Conservation (phyloP, 2,888 invertebrate genomes). For the Drosophila tripunctata region DNA sequence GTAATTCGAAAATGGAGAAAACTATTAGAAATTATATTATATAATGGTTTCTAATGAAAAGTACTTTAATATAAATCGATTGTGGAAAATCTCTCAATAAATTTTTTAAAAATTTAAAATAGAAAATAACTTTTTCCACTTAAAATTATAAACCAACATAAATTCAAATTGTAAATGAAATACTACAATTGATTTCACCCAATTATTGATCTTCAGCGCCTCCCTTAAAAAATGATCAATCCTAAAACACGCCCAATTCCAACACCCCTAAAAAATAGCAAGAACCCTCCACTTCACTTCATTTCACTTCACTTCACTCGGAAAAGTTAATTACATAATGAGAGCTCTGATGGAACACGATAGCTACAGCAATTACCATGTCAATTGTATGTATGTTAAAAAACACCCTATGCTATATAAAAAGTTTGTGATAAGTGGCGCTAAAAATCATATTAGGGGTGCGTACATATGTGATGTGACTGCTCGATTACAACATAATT, state of each 20-base stretch:
- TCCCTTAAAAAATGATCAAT: slow-evolving; percentile 20
- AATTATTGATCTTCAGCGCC: neutral
- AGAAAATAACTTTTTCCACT: too few relatives aligned
- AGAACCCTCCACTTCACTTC: slow-evolving; percentile 7
- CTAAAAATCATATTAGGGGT: slow-evolving; percentile 79
- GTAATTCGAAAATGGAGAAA: too few relatives aligned
- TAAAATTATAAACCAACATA: too few relatives aligned
- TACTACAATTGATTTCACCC: neutral
- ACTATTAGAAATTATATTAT: too few relatives aligned
- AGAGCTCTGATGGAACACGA: slow-evolving; percentile 32
- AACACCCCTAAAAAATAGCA: slow-evolving; percentile 24
- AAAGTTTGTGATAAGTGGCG: slow-evolving; percentile 75
- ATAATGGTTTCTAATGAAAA: too few relatives aligned
- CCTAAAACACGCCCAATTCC: slow-evolving; percentile 22
- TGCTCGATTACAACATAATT: slow-evolving; percentile 76
- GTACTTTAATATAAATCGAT: too few relatives aligned
- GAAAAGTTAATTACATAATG: slow-evolving; percentile 60
- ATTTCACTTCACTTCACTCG: too few relatives aligned
- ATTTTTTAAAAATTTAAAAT: too few relatives aligned
- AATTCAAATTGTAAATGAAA: too few relatives aligned
- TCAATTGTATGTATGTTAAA: slow-evolving; percentile 46
- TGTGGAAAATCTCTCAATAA: too few relatives aligned
- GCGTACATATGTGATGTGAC: slow-evolving; percentile 52
- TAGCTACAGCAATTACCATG: slow-evolving; percentile 58
- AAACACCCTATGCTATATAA: slow-evolving; percentile 59